Evolutionary conservation across 2,113 vertebrate genomes (phyloP), one percentile per base, ranked within the genome.

Genomic region (Parus major): DNA sequence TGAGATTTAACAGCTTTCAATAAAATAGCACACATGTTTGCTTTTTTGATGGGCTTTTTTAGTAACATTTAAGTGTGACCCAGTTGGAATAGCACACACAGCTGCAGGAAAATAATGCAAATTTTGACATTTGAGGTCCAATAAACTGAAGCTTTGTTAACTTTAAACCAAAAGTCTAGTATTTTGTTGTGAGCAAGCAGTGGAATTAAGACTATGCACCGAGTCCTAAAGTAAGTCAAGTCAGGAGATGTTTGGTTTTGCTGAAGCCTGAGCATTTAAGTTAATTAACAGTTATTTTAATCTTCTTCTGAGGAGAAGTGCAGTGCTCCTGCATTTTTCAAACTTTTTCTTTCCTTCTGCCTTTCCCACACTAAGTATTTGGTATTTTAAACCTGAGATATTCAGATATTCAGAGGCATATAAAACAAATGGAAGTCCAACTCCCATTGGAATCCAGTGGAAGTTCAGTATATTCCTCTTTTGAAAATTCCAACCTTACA

Each of bases 101-200:
- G 56, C 88, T 95, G 82, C 56, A 66, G 84, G 64, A 87, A 77
- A 95, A 85, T 69, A 85, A 91, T 86, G 92, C 85, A 94, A 75
- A 88, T 95, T 81, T 78, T 96, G 85, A 90, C 69, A 95, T 91
- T 90, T 92, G 72, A 59, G 18, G 29, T 90, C 93, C 61, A 63
- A 8, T 68, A 90, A 86, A 72, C 60, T 64, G 71, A 90, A 96
- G 71, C 64, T 97, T 88, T 85, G 47, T 88, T 94, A 86, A 93
- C 31, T 93, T 88, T 68, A 71, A 71, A 60, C 53, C 10, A 70
- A 70, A 92, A 94, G 50, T 71, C 20, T 86, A 65, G 52, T 41
- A 53, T 70, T 92, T 90, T 86, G 24, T 90, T 94, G 49, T 81
- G 65, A 92, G 60, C 16, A 78, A 88, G 31, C 31, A 33, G n/a